Evolutionary conservation across 2,888 invertebrate genomes (phyloP).

Genomic region (Quadriops clusia): DNA sequence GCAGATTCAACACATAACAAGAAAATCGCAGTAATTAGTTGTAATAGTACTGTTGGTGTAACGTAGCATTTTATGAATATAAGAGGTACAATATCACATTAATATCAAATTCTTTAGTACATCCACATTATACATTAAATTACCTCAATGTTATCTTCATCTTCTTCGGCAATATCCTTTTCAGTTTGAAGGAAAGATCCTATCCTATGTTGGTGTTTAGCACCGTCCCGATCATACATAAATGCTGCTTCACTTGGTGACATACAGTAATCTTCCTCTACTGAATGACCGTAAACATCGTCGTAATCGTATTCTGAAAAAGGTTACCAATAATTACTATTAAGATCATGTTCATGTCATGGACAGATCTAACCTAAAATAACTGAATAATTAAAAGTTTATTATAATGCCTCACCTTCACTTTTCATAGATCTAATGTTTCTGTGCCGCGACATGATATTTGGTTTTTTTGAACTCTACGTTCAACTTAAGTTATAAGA

Average conservation of each 20-base stretch:
- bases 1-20: too few species aligned
- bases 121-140: too few species aligned
- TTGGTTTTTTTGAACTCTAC: not conserved
- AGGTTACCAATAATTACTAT: conserved; percentile 4
- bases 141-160: conserved; percentile 44
- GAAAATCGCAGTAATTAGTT: too few species aligned
- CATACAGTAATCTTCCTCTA: conserved; percentile 84
- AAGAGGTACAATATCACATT: too few species aligned
- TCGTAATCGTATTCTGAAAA: conserved; percentile 78
- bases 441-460: conserved; percentile 73
- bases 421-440: conserved; percentile 75
- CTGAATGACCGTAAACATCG: conserved; percentile 85
- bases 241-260: conserved; percentile 81
- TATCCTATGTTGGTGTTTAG: conserved; percentile 52
- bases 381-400: not conserved
- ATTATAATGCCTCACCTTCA: conserved; percentile 42
- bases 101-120: too few species aligned
- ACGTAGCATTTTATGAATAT: too few species aligned
- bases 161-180: conserved; percentile 60
- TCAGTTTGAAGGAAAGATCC: conserved; percentile 57
- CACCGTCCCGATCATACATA: conserved; percentile 63
- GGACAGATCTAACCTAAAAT: not conserved
- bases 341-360: not conserved
- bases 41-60: too few species aligned
- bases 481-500: not conserved